These are phyloP conservation scores for Mystacornis crossleyi DNA, from an alignment of 2,113 vertebrate genomes.

Conservation along the genomic window DNA sequence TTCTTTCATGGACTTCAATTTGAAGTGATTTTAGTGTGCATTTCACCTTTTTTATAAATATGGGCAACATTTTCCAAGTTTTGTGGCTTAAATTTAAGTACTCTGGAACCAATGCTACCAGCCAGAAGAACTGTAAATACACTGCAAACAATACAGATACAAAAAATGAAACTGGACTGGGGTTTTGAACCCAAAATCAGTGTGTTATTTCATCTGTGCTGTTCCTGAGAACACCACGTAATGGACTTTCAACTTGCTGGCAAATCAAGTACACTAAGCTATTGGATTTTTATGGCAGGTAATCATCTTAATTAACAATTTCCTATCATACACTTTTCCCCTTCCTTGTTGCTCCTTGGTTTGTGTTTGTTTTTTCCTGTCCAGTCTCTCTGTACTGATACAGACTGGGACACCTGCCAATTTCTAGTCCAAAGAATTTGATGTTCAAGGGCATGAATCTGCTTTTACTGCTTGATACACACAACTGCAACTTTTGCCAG, in stretches of 20 bases:
- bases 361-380: neutral
- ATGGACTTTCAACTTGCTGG: neutral
- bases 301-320: slow-evolving; percentile 49
- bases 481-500: neutral
- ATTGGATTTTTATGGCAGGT: slow-evolving; percentile 22
- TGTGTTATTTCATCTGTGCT: neutral
- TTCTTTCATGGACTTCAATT: fast-evolving
- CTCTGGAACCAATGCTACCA: neutral
- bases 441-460: neutral
- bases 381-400: neutral
- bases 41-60: neutral
- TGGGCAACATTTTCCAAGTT: neutral
- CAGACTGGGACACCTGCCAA: neutral
- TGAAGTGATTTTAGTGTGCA: fast-evolving
- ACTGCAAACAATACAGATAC: neutral
- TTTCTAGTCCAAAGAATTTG: neutral
- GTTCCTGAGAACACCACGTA: neutral
- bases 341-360: neutral
- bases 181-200: neutral
- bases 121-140: neutral
- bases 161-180: neutral
- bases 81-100: neutral
- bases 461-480: neutral
- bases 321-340: neutral
- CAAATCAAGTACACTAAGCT: neutral